A percentile compares a stretch with the other conserved stretches of the same genome.
Conservation (phyloP, 37 sponge, comb jelly and placozoan species). For the Mnemiopsis leidyi region DNA sequence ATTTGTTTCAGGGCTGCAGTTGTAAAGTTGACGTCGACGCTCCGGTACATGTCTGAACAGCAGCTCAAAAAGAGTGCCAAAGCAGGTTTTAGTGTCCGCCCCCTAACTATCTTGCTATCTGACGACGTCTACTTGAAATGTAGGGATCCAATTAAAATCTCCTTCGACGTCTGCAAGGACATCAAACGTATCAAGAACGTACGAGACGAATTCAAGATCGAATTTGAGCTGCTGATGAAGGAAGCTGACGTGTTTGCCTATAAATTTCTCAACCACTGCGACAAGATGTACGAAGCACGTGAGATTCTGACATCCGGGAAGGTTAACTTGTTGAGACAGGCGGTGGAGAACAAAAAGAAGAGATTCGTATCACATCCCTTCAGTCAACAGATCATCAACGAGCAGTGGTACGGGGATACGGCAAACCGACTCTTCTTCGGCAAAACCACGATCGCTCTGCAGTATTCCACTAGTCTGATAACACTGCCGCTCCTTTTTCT, state of each 20-base stretch:
- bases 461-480: background rate
- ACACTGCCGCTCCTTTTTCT: background rate
- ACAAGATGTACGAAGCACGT: background rate
- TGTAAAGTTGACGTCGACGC: background rate
- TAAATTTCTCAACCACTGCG: background rate
- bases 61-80: background rate
- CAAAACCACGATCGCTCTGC: background rate
- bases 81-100: background rate
- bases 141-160: background rate
- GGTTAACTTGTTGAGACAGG: background rate
- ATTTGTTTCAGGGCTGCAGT: too few species aligned
- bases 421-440: background rate
- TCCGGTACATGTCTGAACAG: background rate
- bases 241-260: background rate
- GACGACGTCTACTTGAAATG: background rate
- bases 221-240: background rate
- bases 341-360: background rate
- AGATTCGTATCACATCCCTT: background rate
- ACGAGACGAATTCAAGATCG: background rate
- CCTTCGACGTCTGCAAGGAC: background rate
- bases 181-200: background rate
- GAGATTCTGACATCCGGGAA: background rate
- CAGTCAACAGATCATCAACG: background rate
- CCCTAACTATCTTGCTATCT: background rate
- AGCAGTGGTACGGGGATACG: conserved; percentile 4